Evolutionary conservation across 2,797 vertebrate species (phyloP).

Genomic region (Benthosema pterotum): DNA sequence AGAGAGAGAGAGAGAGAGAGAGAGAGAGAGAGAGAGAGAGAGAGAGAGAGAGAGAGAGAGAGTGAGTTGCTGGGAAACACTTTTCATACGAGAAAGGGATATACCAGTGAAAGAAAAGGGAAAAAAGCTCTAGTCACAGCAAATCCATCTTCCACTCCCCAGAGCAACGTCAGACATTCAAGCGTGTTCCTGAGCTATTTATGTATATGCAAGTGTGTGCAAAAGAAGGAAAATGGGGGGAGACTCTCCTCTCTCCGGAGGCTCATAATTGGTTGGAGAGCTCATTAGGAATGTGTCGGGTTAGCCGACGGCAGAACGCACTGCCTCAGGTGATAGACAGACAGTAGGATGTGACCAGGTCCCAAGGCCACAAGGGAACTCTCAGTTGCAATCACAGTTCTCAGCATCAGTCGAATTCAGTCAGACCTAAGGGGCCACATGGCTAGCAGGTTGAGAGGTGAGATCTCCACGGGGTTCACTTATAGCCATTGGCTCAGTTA

Average conservation of each 20-base stretch:
- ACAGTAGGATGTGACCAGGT: constrained; percentile 36
- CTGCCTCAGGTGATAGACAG: constrained; percentile 36
- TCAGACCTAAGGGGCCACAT: constrained; percentile 14
- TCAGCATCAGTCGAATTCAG: constrained; percentile 31
- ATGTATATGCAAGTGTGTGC: constrained; percentile 35
- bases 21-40: background rate
- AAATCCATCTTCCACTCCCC: constrained; percentile 69
- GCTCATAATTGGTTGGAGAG: constrained; percentile 57
- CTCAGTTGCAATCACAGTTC: constrained; percentile 22
- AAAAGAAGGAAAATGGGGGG: constrained; percentile 17
- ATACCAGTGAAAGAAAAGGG: constrained; percentile 36
- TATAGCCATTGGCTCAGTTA: background rate
- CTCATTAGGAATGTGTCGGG: constrained; percentile 50
- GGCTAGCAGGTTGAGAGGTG: constrained; percentile 21
- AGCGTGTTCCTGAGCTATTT: constrained; percentile 44
- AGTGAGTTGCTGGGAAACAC: constrained; percentile 31
- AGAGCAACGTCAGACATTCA: constrained; percentile 59
- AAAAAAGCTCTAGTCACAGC: constrained; percentile 63
- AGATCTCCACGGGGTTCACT: constrained; percentile 5
- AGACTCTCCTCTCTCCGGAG: constrained; percentile 45
- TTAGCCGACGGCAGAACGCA: constrained; percentile 42
- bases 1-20: background rate
- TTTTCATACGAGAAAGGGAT: constrained; percentile 62
- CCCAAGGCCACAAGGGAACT: constrained; percentile 34
- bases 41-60: constrained; percentile 3